phyloP scores from a whole-genome alignment of 2,888 invertebrate genomes.

The Aphodius granarius region DNA sequence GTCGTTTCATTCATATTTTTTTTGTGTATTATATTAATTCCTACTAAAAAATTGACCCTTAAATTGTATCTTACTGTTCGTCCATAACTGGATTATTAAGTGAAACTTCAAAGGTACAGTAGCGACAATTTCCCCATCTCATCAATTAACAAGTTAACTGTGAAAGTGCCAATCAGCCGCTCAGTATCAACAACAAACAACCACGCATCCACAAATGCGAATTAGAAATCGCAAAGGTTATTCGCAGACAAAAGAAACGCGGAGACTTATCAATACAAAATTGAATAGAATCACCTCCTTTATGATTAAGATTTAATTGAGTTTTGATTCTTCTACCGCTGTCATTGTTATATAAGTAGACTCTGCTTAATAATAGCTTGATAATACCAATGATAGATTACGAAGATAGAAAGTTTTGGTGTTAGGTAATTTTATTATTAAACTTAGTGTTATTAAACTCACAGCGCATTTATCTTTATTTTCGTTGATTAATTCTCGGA shows the following conservation, averaged over 20 bases:
- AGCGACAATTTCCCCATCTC: neutral
- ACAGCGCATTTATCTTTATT: conserved; percentile 78
- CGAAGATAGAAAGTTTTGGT: neutral
- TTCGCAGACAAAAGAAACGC: neutral
- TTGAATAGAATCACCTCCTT: neutral
- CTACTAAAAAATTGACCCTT: neutral
- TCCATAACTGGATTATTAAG: no score
- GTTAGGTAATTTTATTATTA: neutral
- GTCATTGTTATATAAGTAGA: neutral
- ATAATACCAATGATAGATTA: neutral
- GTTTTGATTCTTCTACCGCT: neutral
- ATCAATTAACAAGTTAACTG: conserved; percentile 2
- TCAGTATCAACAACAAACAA: neutral
- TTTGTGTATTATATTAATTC: no score
- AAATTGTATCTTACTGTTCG: neutral
- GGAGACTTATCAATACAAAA: neutral
- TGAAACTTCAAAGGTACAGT: neutral
- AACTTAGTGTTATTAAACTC: conserved; percentile 42
- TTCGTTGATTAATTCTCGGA: conserved; percentile 75
- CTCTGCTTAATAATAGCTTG: neutral
- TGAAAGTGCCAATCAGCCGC: neutral
- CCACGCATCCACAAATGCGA: neutral
- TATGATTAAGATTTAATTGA: neutral
- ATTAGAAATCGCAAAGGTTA: neutral
- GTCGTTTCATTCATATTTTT: no score